Base-by-base conservation (phyloP, 1,140 invertebrate species). In the Leptonema lineaticorne region DNA sequence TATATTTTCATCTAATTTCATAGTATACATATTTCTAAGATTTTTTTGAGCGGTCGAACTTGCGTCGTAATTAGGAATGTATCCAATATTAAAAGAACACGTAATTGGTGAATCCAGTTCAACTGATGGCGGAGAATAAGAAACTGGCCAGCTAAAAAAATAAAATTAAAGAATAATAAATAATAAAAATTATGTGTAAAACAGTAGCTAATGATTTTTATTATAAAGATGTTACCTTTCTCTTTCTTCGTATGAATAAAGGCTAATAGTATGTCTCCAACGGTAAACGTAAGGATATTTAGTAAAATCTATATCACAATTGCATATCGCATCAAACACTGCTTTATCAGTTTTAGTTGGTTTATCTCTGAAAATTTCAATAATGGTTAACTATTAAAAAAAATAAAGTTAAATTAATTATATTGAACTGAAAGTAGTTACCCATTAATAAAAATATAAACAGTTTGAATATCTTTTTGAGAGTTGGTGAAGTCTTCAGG, bases 271-370 rank as follows among this genome's bases (percentile, higher is more conserved):
- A 73, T 88, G 85, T 69, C 84, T 79, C 90, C 90, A 92, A 41
- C 84, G 83, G 75, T 86, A 86, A 68, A 91, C 84, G 74, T 84
- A 82, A n/a, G 90, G 90, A 78, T 85, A 88, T 67, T 84, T 75
- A 22, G 83, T 78, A 24, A 82, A 74, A 27, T 81, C 78, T 48
- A 91, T 76, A 7, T 78, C 27, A 59, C 79, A 76, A 67, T 82
- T 73, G 28, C 79, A 74, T 64, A 92, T 75, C 5, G 90, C 90
- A 73, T 89, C 88, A 66, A 84, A 87, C 48, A 91, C 90, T 30
- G 88, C 83, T 64, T 86, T 79, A 78, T 92, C 90, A 60, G 87
- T 83, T 75, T 89, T 90, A 0, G 86, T 86, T 16, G 89, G 88
- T 69, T 83, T 80, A 70, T 85, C 83, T 8, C 89, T 90, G 74